Conservation (phyloP, 2,888 invertebrate genomes). For the Neoscelio sp. region DNA sequence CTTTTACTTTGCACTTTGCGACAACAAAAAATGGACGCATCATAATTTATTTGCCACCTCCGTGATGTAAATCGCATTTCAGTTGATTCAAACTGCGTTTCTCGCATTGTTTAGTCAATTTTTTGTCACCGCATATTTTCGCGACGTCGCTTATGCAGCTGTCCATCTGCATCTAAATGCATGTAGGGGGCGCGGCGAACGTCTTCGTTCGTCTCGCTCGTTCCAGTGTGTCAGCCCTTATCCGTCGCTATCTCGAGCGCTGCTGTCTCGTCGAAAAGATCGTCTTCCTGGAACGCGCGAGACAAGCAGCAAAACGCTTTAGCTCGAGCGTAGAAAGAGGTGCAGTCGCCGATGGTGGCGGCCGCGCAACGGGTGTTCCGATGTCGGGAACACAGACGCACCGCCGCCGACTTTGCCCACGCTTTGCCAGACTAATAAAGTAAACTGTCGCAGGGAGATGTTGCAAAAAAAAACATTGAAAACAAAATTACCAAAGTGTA, state of each 20-base stretch:
- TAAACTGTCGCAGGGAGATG: constrained; percentile 58
- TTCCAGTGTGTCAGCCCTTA: constrained; percentile 43
- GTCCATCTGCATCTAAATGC: constrained; percentile 54
- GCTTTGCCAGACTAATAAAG: constrained; percentile 59
- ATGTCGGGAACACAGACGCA: constrained; percentile 50
- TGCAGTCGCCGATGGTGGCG: constrained; percentile 29
- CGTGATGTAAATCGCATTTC: constrained; percentile 60
- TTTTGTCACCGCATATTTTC: constrained; percentile 53
- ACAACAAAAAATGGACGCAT: constrained; percentile 19
- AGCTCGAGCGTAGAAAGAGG: constrained; percentile 31
- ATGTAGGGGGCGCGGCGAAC: constrained; percentile 48
- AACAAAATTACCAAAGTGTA: constrained; percentile 45
- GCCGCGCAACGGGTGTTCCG: constrained; percentile 59
- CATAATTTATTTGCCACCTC: constrained; percentile 53
- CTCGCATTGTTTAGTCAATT: constrained; percentile 60
- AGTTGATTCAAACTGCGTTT: constrained; percentile 37
- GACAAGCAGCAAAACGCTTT: constrained; percentile 40
- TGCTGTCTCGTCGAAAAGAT: constrained; percentile 33
- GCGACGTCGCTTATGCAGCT: constrained; percentile 53
- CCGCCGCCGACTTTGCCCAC: constrained; percentile 64
- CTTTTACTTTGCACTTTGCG: constrained; percentile 43
- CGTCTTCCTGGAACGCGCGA: constrained; percentile 54
- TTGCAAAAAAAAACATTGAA: constrained; percentile 17
- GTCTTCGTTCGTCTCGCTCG: constrained; percentile 47
- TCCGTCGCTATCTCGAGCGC: constrained; percentile 52